Base-by-base conservation (phyloP, 1,140 invertebrate genomes). In the Leptinotarsa undecemlineata region DNA sequence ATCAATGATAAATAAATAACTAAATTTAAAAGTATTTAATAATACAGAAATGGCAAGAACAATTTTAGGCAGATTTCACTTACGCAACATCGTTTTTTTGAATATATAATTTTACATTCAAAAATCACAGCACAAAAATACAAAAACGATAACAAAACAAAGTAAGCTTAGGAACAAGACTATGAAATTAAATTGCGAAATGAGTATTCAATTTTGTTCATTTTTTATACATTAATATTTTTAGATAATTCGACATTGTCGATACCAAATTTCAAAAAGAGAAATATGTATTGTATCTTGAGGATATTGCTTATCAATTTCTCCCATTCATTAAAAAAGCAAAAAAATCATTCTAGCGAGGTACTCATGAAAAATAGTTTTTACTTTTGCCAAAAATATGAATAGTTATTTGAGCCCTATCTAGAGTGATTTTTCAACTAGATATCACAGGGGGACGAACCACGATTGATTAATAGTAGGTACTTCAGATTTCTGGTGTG, bases 41-140 rank as follows among this genome's bases (percentile, higher is more conserved):
- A 84, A 83, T 83, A 84, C 82, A 84, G 81, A 82, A 82, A 84
- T 84, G 83, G 83, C 83, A 84, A 84, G 83, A 83, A 81, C 80
- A 78, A 74, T 79, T 84, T 83, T 81, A 82, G 81, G 80, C 79
- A 82, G 79, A 80, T 79, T 82, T 81, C 74, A 79, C 72, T 77
- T 71, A 73, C 76, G 72, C 77, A 79, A 79, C 74, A 76, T 74
- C 72, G 76, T 78, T 75, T 80, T 42, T 80, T 75, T 76, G 75
- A 77, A 77, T 72, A 69, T 72, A 66, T 74, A 82, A 77, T 81
- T 81, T 81, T 74, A 81, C 78, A 81, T 78, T 79, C 74, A 80
- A 81, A 74, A 80, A 83, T 83, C 82, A 83, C 82, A 83, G 82
- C 82, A 83, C 81, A 78, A 80, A 82, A 69, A 80, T 77, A 80